Evolutionary conservation across 2,113 vertebrate species (phyloP), one percentile per base, ranked within the genome.

Genomic region (Cyprinodon tularosa): DNA sequence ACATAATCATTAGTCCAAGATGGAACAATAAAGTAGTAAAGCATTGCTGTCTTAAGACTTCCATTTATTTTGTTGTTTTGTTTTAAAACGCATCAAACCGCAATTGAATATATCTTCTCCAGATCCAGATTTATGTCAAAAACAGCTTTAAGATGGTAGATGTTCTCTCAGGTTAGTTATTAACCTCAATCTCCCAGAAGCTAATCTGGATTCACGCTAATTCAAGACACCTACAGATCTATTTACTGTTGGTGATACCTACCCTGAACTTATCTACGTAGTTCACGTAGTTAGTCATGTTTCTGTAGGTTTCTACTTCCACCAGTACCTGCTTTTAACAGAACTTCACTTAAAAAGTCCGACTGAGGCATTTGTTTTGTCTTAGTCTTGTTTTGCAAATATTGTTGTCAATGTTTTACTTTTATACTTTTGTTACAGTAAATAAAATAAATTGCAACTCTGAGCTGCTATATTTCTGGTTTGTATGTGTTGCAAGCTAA

Each of bases 381-480:
- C 12, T 3, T 4, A 29, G 10, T 37, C 29, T 29, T 22, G 17
- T 65, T 40, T 22, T 12, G 5, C 39, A n/a, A 57, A 44, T 22
- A 11, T 10, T 22, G 20, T 22, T 22, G 8, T 59, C 22, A 36
- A 14, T 4, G 44, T 36, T 59, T 12, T 70, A 0, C 61, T 53
- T 29, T 4, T 3, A 72, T 61, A 4, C 1, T 68, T 39, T 14
- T 53, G 14, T 68, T 64, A 60, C 13, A 17, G 38, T 1, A 74
- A 74, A 86, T 69, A 14, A 84, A 89, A 84, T 71, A 22, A 63
- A 78, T 0, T 62, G 4, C 2, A 71, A 48, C 15, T 66, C n/a
- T 37, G 7, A 5, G 72, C 38, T 59, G 11, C 75, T 71, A 44
- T 0, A 20, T 11, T 4, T 75, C 12, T 86, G 37, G 29, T 80